Percentiles rank a stretch among this genome's conserved stretches.
Conservation (phyloP, 2,888 invertebrate species). For the Spialia ferax region DNA sequence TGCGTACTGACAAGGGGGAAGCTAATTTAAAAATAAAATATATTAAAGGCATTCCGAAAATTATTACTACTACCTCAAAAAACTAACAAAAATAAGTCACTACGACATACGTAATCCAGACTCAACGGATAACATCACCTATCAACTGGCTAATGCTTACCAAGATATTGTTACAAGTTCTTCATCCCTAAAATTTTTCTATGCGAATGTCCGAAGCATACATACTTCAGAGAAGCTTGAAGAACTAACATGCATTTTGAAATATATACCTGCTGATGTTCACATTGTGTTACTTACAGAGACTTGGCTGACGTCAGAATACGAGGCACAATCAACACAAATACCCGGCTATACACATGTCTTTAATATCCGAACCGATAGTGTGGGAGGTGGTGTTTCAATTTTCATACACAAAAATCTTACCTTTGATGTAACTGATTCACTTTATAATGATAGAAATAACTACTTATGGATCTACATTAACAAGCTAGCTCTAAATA, state of each 20-base stretch:
- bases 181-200: conserved; percentile 5
- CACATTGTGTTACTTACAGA: conserved; percentile 45
- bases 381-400: conserved; percentile 9
- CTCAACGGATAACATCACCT: neutral
- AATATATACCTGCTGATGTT: neutral
- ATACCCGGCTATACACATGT: conserved; percentile 30
- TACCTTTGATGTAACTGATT: conserved; percentile 5
- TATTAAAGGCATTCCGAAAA: conserved; percentile 6
- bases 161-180: neutral
- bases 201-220: neutral
- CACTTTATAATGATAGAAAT: neutral
- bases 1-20: neutral
- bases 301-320: conserved; percentile 41
- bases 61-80: neutral
- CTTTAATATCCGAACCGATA: conserved; percentile 27
- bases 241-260: neutral
- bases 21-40: neutral
- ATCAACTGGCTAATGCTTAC: neutral
- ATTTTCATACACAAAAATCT: conserved; percentile 11
- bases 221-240: neutral
- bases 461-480: neutral
- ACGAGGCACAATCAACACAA: conserved; percentile 17
- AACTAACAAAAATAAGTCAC: neutral
- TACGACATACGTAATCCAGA: neutral
- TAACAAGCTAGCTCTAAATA: neutral